Conservation (phyloP, 2,797 vertebrate species). For the Paedocypris micromegethes region DNA sequence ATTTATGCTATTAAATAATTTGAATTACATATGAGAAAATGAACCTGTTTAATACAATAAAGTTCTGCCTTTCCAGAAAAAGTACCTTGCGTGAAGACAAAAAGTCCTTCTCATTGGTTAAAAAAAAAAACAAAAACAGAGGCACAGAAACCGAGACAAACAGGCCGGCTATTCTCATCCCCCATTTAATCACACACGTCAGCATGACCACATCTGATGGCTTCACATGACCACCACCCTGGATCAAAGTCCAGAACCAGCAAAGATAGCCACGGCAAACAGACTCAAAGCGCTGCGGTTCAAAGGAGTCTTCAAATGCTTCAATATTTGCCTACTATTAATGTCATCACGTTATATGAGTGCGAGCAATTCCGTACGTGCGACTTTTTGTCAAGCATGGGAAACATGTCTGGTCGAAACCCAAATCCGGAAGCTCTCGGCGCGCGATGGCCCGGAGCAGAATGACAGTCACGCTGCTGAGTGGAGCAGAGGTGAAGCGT, state of each 20-base stretch:
- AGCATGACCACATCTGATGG: slow-evolving; percentile 23
- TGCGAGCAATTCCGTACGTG: slow-evolving; percentile 51
- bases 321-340: slow-evolving; percentile 49
- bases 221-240: slow-evolving; percentile 11
- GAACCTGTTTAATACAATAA: too few relatives aligned
- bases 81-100: too few relatives aligned
- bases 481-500: slow-evolving; percentile 9
- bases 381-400: slow-evolving; percentile 52
- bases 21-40: too few relatives aligned
- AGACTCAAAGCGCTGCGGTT: slow-evolving; percentile 10
- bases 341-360: slow-evolving; percentile 48
- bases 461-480: slow-evolving; percentile 28
- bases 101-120: too few relatives aligned
- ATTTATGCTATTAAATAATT: too few relatives aligned
- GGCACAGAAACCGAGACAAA: too few relatives aligned
- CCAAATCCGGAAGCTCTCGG: slow-evolving; percentile 63
- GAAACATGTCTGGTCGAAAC: slow-evolving; percentile 60
- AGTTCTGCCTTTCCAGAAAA: too few relatives aligned
- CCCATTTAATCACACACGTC: neutral
- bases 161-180: neutral
- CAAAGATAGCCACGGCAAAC: slow-evolving; percentile 24
- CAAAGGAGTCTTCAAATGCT: slow-evolving; percentile 34
- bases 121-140: too few relatives aligned
- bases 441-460: slow-evolving; percentile 44
- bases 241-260: slow-evolving; percentile 28